phyloP scores from a whole-genome alignment of 30 jellyfish, hydroid and myxozoan species.

The Turritopsis rubra region DNA sequence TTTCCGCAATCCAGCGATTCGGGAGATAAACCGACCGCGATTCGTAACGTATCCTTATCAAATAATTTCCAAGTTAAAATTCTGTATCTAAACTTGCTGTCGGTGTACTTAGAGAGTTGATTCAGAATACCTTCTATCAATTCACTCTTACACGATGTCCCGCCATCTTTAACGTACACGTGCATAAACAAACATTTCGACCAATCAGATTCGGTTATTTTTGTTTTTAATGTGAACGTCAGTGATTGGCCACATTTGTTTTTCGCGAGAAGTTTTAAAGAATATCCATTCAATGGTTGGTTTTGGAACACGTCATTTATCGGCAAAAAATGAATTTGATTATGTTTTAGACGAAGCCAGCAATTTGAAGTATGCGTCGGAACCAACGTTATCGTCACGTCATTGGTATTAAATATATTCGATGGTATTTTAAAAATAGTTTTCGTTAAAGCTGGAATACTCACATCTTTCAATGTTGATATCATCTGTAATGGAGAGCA shows the following conservation, averaged over 20 bases:
- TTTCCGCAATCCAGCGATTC: neutral
- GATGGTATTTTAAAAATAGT: neutral
- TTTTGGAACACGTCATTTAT: neutral
- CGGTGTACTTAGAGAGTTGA: neutral
- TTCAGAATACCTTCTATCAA: neutral
- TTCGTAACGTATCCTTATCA: neutral
- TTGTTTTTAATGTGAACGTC: neutral
- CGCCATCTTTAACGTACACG: neutral
- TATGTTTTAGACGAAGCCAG: neutral
- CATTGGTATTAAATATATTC: neutral
- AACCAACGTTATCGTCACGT: neutral
- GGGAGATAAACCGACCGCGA: neutral
- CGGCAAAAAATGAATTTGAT: neutral
- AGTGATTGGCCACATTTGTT: slow-evolving; percentile 6
- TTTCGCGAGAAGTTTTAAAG: neutral
- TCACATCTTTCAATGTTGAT: neutral
- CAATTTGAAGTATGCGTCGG: neutral
- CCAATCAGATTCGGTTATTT: neutral
- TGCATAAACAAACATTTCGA: neutral
- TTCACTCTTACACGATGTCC: neutral
- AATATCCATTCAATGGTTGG: neutral
- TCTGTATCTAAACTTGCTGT: neutral
- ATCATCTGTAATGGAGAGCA: neutral
- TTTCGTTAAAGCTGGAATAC: neutral
- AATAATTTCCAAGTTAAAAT: neutral